Evolutionary conservation across 2,797 vertebrate species (phyloP).

Genomic region (Pampus argenteus): DNA sequence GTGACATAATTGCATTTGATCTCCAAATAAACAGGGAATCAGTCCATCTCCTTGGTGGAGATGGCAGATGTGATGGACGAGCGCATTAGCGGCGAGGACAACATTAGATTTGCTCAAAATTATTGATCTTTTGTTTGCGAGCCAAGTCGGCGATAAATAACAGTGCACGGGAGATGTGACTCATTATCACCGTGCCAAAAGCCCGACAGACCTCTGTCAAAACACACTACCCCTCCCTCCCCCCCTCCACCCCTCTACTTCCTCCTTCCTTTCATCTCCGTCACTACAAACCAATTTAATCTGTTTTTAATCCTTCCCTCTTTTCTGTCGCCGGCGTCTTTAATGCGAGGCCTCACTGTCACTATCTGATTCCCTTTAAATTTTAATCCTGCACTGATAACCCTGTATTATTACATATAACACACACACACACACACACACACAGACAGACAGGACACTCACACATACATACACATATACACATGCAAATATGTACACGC

Average conservation of each 20-base stretch:
- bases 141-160: slow-evolving; percentile 90
- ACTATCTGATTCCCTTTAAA: slow-evolving; percentile 88
- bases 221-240: slow-evolving; percentile 74
- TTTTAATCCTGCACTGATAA: slow-evolving; percentile 87
- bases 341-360: slow-evolving; percentile 83
- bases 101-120: slow-evolving; percentile 92
- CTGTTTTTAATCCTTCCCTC: slow-evolving; percentile 80
- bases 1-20: slow-evolving; percentile 89
- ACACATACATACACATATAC: slow-evolving; percentile 41
- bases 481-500: slow-evolving; percentile 73
- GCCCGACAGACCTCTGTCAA: slow-evolving; percentile 87
- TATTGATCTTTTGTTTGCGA: slow-evolving; percentile 91
- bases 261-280: slow-evolving; percentile 71
- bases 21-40: slow-evolving; percentile 88
- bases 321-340: slow-evolving; percentile 73
- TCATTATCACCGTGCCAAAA: slow-evolving; percentile 88
- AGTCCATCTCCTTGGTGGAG: slow-evolving; percentile 86
- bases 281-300: slow-evolving; percentile 81
- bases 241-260: slow-evolving; percentile 59
- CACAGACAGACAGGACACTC: slow-evolving; percentile 63
- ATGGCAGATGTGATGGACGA: slow-evolving; percentile 89
- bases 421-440: slow-evolving; percentile 6
- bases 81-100: slow-evolving; percentile 88
- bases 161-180: slow-evolving; percentile 86
- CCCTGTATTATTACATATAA: slow-evolving; percentile 85